Conservation (phyloP, 2,113 vertebrate species). For the Mohoua ochrocephala region DNA sequence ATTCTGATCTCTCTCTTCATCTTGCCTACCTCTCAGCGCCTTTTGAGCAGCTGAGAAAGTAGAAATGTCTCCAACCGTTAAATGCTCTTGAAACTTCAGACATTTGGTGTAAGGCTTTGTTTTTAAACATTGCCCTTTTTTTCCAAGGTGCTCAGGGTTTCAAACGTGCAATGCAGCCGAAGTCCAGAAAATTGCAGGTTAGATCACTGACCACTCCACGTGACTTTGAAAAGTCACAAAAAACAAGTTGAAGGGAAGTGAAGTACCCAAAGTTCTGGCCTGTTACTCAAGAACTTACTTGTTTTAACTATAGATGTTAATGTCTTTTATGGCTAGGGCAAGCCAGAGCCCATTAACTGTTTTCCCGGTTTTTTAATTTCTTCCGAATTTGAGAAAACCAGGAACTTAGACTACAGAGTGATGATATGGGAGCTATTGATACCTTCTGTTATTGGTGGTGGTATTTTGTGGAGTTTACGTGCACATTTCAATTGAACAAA, state of each 20-base stretch:
- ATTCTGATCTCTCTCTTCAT: slow-evolving; percentile 4
- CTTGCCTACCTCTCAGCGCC: neutral
- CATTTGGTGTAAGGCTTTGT: neutral
- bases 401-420: neutral
- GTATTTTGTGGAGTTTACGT: neutral
- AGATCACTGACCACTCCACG: neutral
- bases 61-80: neutral
- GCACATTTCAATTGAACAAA: neutral
- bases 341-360: neutral
- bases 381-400: neutral
- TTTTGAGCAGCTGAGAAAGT: neutral
- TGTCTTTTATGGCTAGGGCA: neutral
- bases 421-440: neutral
- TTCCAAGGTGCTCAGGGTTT: neutral
- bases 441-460: neutral
- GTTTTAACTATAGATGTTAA: neutral
- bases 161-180: neutral
- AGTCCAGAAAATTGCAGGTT: neutral
- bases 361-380: neutral
- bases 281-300: neutral
- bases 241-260: neutral
- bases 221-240: neutral
- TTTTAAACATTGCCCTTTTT: neutral
- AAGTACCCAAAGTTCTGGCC: neutral
- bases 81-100: neutral